Base-by-base conservation (phyloP, 1,140 invertebrate species). In the Anadara kagoshimensis region DNA sequence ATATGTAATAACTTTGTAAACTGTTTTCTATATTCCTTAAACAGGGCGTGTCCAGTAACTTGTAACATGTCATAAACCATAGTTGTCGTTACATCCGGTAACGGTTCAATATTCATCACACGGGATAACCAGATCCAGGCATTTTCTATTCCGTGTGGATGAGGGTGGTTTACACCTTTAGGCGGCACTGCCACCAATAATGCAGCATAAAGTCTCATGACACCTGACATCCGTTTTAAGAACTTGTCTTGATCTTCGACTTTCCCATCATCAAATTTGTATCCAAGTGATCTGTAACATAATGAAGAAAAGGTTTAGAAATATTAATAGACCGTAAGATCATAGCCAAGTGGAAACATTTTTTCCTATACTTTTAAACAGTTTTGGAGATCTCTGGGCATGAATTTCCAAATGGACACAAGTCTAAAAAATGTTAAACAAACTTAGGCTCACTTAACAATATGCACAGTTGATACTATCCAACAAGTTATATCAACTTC, bases 121-220 rank as follows among this genome's bases (percentile, higher is more conserved):
- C 93, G 92, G 0, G 93, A 91, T 22, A 97, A 83, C 95, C 95
- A 97, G 69, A 91, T 92, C 96, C 96, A 98, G 5, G 92, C 94
- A 87, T 94, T 89, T 56, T 91, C 88, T 44, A 96, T 79, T 7
- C 93, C 92, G 86, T 93, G 92, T 3, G 95, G 95, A 89, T 95
- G 94, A 47, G 83, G 73, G 43, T 85, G 44, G 18, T 54, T 57
- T 45, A 59, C 29, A 16, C 83, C 62, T 89, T 86, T 57, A 24
- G 78, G 90, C 58, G 93, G 92, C 44, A 91, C 92, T 53, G 90
- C 89, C 5, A 95, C 92, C 68, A 95, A 91, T 26, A 97, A 93
- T 0, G 96, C 93, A 71, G 93, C 93, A 86, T 94, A 95, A 0
- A 98, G 89, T 76, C 93, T 91, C 81, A 95, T 93, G 24, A 95